Conservation (phyloP, 1,140 invertebrate genomes). For the Zophobas atratus region DNA sequence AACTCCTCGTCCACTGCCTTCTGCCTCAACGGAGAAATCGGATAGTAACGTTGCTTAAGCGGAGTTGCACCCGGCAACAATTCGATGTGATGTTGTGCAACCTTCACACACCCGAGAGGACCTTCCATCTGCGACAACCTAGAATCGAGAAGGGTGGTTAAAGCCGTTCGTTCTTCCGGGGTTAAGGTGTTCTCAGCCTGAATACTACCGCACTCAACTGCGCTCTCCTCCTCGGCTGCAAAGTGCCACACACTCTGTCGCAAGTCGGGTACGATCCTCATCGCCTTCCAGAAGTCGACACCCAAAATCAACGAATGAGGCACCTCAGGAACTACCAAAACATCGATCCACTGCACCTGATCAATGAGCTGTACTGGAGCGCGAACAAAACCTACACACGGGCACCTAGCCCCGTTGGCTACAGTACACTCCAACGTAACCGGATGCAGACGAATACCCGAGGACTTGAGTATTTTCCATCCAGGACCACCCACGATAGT, state of each 20-base stretch:
- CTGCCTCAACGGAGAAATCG: conserved; percentile 14
- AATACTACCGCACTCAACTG: too few species aligned
- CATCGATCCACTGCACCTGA: conserved; percentile 29
- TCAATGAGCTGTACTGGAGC: conserved; percentile 43
- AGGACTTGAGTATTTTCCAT: not conserved
- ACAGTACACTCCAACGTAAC: conserved; percentile 25
- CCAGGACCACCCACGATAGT: not conserved
- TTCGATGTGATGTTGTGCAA: conserved; percentile 36
- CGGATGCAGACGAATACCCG: not conserved
- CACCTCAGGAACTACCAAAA: conserved; percentile 51
- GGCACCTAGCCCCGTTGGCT: conserved; percentile 51
- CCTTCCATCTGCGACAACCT: not conserved
- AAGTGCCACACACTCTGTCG: conserved; percentile 45
- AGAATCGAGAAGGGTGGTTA: too few species aligned
- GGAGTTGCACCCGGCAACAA: conserved; percentile 42
- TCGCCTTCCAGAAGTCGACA: conserved; percentile 54
- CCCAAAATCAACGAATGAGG: conserved; percentile 49
- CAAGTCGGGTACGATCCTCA: conserved; percentile 54
- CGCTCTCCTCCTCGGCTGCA: too few species aligned
- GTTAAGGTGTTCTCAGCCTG: too few species aligned
- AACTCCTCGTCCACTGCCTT: conserved; percentile 51
- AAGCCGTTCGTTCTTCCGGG: too few species aligned
- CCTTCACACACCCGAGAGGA: not conserved
- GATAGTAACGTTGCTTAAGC: conserved; percentile 15
- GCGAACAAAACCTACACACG: conserved; percentile 27